Conservation (phyloP, 2,113 vertebrate species). For the Dipodomys stephensi region DNA sequence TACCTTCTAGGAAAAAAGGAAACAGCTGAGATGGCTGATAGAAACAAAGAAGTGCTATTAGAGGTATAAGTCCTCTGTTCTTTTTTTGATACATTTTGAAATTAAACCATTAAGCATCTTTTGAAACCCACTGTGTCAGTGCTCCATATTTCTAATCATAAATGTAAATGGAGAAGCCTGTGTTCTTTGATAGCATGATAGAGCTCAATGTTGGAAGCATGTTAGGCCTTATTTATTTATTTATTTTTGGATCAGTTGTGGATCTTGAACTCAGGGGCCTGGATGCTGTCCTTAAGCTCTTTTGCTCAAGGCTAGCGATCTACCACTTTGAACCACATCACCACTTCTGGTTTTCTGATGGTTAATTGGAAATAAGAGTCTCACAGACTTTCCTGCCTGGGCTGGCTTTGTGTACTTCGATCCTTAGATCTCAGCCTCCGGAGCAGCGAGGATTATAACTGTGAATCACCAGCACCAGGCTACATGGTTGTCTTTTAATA, state of each 20-base stretch:
- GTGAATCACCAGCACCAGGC: too few relatives aligned
- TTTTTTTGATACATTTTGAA: background rate
- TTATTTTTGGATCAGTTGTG: too few relatives aligned
- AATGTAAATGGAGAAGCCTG: background rate
- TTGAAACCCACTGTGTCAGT: background rate
- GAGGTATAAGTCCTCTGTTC: slow-evolving; percentile 88
- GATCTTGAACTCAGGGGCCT: too few relatives aligned
- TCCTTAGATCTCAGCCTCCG: too few relatives aligned
- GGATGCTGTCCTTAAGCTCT: too few relatives aligned
- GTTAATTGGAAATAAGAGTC: too few relatives aligned
- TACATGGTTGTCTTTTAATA: background rate
- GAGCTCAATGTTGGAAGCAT: background rate
- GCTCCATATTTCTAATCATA: background rate
- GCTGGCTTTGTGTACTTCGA: too few relatives aligned
- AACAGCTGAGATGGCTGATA: slow-evolving; percentile 97
- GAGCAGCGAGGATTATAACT: too few relatives aligned
- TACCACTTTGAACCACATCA: too few relatives aligned
- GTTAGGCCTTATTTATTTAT: background rate
- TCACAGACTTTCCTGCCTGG: too few relatives aligned
- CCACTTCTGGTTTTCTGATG: too few relatives aligned
- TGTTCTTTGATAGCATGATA: slow-evolving; percentile 1
- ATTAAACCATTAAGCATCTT: slow-evolving; percentile 19
- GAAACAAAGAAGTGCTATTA: slow-evolving; percentile 97
- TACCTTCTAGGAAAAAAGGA: slow-evolving; percentile 98
- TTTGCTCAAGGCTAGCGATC: too few relatives aligned